Base-by-base conservation (phyloP, 2,888 invertebrate species). In the Criorhina ranunculi region DNA sequence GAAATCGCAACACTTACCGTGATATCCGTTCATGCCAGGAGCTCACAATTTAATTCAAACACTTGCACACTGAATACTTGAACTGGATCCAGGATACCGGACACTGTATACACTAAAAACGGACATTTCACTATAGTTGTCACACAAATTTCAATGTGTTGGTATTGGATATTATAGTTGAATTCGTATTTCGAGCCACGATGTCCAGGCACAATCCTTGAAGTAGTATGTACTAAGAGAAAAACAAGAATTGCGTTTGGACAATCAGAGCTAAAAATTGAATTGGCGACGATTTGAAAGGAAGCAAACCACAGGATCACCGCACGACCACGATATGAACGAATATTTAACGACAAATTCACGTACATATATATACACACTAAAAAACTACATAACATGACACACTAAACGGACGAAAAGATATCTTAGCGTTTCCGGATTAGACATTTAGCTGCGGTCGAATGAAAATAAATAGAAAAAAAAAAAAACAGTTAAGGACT, bases 211-310 rank as follows among this genome's bases (percentile, higher is more conserved):
- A 88, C 92, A 92, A 92, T 89, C 90, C 92, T 92, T 92, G 92
- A 91, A 89, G 88, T 91, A 88, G 81, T 77, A 75, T 90, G 46
- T 79, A 75, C 90, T 89, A 88, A 75, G 89, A 89, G 88, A 89
- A 88, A 89, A 88, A 91, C 92, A 92, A 92, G 92, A 92, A 92
- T 92, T 92, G 92, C 92, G 92, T 92, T 92, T 92, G 92, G 92
- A 92, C 92, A 92, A 92, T 92, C 92, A 92, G 91, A 92, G 92
- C 92, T 91, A 92, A 91, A 92, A 92, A 92, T 91, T 89, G 91
- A 91, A 90, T 88, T 88, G 87, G 49, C n/a, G 40, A 35, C 12
- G 24, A 12, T n/a, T n/a, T n/a, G n/a, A n/a, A n/a, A n/a, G n/a
- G n/a, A n/a, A n/a, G n/a, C 42, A 62, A 73, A 40, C 67, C 55